phyloP scores from a whole-genome alignment of 2,113 vertebrate genomes.

The Seriola quinqueradiata region DNA sequence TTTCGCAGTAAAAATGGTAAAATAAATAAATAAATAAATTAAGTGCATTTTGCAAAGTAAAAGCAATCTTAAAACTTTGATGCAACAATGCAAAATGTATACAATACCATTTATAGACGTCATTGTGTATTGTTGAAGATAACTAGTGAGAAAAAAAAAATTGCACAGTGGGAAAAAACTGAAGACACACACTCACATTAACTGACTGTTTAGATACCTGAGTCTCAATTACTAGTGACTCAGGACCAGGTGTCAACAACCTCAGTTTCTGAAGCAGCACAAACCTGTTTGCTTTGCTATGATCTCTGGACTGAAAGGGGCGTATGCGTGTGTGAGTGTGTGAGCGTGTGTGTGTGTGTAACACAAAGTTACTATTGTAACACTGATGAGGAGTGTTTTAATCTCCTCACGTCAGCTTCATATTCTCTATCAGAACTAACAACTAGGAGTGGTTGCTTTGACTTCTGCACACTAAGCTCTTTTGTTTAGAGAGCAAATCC shows the following conservation, averaged over 20 bases:
- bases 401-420: not conserved
- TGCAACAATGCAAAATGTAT: not conserved
- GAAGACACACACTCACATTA: not conserved
- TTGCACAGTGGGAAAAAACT: not conserved
- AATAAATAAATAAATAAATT: not conserved
- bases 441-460: not conserved
- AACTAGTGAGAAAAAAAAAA: too few relatives aligned
- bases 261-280: not conserved
- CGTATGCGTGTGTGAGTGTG: not conserved
- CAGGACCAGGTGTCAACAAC: not conserved
- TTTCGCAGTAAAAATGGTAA: not conserved
- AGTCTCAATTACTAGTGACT: not conserved
- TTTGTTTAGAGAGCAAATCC: not conserved
- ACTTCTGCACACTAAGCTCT: not conserved
- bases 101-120: not conserved
- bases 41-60: not conserved
- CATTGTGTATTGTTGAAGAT: not conserved
- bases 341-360: not conserved
- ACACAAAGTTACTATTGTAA: not conserved
- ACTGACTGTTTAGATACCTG: not conserved
- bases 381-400: not conserved
- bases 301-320: not conserved
- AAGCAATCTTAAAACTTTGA: not conserved
- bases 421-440: constrained; percentile 5
- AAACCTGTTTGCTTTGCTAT: constrained; percentile 5